Evolutionary conservation across 2,888 invertebrate genomes (phyloP).

Genomic region (Herminia tarsipennalis): DNA sequence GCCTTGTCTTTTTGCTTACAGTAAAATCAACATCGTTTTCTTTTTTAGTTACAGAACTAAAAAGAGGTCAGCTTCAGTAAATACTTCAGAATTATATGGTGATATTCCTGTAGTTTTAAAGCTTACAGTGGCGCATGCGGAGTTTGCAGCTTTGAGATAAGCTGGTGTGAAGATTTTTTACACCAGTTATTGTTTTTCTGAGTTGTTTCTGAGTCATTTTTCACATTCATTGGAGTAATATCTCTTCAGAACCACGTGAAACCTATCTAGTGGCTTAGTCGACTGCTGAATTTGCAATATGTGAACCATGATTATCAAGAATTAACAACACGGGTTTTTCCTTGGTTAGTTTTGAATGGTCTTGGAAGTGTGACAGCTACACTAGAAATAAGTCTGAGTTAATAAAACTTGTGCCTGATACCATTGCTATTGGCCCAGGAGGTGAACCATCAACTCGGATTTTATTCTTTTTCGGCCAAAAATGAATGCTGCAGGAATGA

Average conservation of each 20-base stretch:
- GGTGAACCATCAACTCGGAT: conserved; percentile 48
- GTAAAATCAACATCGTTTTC: too few relatives aligned
- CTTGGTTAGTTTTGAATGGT: neutral
- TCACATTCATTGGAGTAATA: conserved; percentile 33
- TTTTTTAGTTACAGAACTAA: too few relatives aligned
- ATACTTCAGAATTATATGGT: neutral
- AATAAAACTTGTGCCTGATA: conserved; percentile 28
- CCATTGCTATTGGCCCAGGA: conserved; percentile 39
- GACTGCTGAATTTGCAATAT: too few relatives aligned
- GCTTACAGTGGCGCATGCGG: neutral
- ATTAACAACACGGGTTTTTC: too few relatives aligned
- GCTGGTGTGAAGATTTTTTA: too few relatives aligned
- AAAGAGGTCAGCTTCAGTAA: neutral
- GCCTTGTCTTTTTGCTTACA: too few relatives aligned
- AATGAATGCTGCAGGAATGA: conserved; percentile 52
- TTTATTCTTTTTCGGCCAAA: conserved; percentile 53
- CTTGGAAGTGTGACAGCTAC: conserved; percentile 10
- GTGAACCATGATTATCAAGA: too few relatives aligned
- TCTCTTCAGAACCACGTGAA: conserved; percentile 26
- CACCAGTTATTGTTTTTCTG: conserved; percentile 31
- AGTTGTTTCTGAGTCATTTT: conserved; percentile 38
- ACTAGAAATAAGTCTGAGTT: conserved; percentile 23
- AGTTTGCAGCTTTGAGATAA: neutral
- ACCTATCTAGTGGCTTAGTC: conserved; percentile 25
- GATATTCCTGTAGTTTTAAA: neutral